A percentile compares a stretch with the other conserved stretches of the same genome.
Evolutionary conservation across 2,113 vertebrate genomes (phyloP).

Genomic region (Paralichthys olivaceus): DNA sequence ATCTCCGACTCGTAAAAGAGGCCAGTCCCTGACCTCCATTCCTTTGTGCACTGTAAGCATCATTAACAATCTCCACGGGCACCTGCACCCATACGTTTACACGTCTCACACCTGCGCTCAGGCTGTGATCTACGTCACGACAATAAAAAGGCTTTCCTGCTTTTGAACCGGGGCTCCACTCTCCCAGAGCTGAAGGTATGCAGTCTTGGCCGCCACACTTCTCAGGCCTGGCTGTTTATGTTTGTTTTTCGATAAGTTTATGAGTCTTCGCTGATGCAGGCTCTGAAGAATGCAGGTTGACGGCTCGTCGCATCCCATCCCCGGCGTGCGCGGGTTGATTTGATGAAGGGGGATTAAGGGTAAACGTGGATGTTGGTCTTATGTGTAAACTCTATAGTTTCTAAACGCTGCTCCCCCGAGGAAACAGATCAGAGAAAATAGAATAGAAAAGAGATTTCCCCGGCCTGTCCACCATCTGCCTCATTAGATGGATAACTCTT

Average conservation of each 20-base stretch:
- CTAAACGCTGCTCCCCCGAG: background rate
- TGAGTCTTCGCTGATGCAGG: constrained; percentile 42
- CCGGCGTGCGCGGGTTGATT: constrained; percentile 16
- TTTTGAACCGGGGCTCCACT: constrained; percentile 19
- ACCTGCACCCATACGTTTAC: constrained; percentile 31
- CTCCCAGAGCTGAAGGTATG: constrained; percentile 29
- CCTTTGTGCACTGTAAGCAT: constrained; percentile 26
- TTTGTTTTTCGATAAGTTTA: constrained; percentile 43
- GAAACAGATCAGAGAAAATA: background rate
- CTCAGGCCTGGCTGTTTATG: constrained; percentile 35
- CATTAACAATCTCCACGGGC: constrained; percentile 21
- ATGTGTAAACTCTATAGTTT: constrained; percentile 1
- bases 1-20: no score
- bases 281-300: constrained; percentile 36
- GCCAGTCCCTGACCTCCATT: constrained; percentile 26
- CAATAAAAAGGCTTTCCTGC: constrained; percentile 54
- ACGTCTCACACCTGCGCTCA: constrained; percentile 49
- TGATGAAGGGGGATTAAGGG: constrained; percentile 34
- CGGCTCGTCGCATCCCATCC: constrained; percentile 12
- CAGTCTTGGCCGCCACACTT: constrained; percentile 15
- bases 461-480: constrained; percentile 28
- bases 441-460: background rate
- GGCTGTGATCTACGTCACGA: constrained; percentile 54
- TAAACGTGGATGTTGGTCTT: background rate
- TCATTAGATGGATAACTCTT: constrained; percentile 19